These are phyloP conservation scores for Oophaga pumilio DNA, from an alignment of 2,113 vertebrate genomes.

Conservation along the genomic window DNA sequence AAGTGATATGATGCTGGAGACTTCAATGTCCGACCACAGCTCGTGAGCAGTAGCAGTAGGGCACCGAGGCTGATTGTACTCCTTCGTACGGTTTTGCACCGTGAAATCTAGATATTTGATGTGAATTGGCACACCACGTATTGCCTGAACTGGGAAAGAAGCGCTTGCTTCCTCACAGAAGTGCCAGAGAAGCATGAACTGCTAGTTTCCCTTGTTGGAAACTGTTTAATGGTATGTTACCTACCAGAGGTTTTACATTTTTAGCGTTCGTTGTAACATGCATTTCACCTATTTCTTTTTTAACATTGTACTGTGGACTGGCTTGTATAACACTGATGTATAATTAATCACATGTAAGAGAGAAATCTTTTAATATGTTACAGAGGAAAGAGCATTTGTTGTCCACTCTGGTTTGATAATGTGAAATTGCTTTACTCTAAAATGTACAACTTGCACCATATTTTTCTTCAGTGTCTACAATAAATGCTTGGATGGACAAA, in stretches of 20 bases:
- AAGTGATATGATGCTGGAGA: conserved; percentile 90
- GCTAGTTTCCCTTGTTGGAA: background rate
- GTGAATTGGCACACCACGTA: conserved; percentile 55
- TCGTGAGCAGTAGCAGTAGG: conserved; percentile 71
- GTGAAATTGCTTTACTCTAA: conserved; percentile 46
- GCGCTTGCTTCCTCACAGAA: conserved; percentile 38
- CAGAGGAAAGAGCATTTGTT: background rate
- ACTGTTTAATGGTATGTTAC: conserved; percentile 44
- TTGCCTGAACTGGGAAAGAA: conserved; percentile 7
- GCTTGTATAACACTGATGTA: conserved; percentile 59
- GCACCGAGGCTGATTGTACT: conserved; percentile 47
- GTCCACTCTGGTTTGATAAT: conserved; percentile 42
- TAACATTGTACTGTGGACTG: conserved; percentile 61
- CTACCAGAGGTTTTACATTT: conserved; percentile 52
- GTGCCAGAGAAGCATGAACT: background rate
- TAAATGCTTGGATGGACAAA: conserved; percentile 37
- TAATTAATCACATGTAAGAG: conserved; percentile 44
- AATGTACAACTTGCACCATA: conserved; percentile 29
- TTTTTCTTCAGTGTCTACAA: conserved; percentile 33
- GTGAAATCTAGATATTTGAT: conserved; percentile 45
- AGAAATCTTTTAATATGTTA: conserved; percentile 19
- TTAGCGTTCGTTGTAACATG: conserved; percentile 63
- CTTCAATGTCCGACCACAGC: conserved; percentile 92
- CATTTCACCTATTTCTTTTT: conserved; percentile 58
- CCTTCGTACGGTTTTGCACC: conserved; percentile 35